Evolutionary conservation across 2,888 invertebrate species (phyloP), one percentile per base, ranked within the genome.

Genomic region (Cheilosia vernalis): DNA sequence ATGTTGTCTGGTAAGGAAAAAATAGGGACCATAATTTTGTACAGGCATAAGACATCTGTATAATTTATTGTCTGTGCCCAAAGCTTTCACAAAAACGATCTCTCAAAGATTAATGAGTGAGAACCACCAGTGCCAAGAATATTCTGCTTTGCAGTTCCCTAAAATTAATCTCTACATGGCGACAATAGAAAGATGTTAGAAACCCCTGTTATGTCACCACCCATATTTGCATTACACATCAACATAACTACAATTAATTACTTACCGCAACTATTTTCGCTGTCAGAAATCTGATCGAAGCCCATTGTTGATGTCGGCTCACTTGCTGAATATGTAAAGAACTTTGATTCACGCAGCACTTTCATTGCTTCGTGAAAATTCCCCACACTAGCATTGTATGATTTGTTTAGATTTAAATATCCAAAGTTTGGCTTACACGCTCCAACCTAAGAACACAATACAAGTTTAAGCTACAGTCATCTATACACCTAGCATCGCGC

Each of bases 301-400:
- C 89, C 89, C 88, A 91, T 89, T 83, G 94, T 93, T 61, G 93
- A 90, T 64, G 93, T 93, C 5, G 95, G 95, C 88, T 94, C 93
- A 88, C 94, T 94, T 4, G 95, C 95, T 0, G 94, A 93, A 90
- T 94, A 95, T 33, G 93, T 92, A 33, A 95, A 89, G 66, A 95
- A 91, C 61, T 95, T 88, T 82, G 93, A 93, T 83, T 95, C 95
- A 89, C 95, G 94, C 58, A 95, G 89, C 55, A 94, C 93, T 24
- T 93, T 93, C 64, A 95, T 89, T 13, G 90, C 88, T 30, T 91
- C 91, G 0, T 88, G 67, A 24, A 90, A 89, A 82, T 87, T 89
- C 13, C 89, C 89, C 78, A 90, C 88, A 17, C 89, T 88, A 0
- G 89, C 88, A 1, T 87, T 89, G 10, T 87, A 77, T n/a, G 90